Evolutionary conservation across 2,888 invertebrate species (phyloP), one percentile per base, ranked within the genome.

Genomic region (Dyspetes luteomarginatus): DNA sequence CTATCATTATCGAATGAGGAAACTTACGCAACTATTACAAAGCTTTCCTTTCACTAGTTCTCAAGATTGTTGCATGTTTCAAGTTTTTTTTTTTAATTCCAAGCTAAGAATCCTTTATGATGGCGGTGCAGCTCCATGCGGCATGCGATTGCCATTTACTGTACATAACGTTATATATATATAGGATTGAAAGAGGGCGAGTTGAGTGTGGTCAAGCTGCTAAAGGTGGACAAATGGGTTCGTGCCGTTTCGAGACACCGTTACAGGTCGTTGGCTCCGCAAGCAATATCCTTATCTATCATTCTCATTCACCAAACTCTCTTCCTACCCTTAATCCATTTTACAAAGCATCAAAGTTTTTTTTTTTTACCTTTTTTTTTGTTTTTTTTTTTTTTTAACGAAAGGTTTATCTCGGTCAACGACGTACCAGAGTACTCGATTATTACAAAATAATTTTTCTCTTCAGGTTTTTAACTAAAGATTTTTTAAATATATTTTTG

Each of bases 161-260:
- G 17, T 48, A 48, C 17, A 1, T 36, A 36, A 4, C 17, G 48
- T 48, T 15, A 36, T 19, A 12, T 12, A 4, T 15, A 48, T 48
- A 36, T 48, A 17, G n/a, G 15, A 48, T 36, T 22, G 36, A 52
- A 62, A 36, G 19, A 50, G 52, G 17, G n/a, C 24, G 52, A 62
- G 19, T 28, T 43, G 3, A 65, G 19, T 12, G 58, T 68, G 41
- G 55, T 36, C 41, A 56, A 22, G 43, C 65, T 41, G 26, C 52
- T 60, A 71, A 50, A 52, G 43, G 65, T 50, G 26, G 15, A 58
- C 65, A 65, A 78, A 71, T 71, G 48, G 71, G 71, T 7, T 58
- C 36, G n/a, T n/a, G 45, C 43, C 62, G 36, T 15, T 52, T 5
- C 28, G 52, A 69, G 62, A 68, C 68, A 58, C 26, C 41, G 22